Evolutionary conservation across 2,797 vertebrate genomes (phyloP), one percentile per base, ranked within the genome.

Genomic region (Phataginus tetradactyla): DNA sequence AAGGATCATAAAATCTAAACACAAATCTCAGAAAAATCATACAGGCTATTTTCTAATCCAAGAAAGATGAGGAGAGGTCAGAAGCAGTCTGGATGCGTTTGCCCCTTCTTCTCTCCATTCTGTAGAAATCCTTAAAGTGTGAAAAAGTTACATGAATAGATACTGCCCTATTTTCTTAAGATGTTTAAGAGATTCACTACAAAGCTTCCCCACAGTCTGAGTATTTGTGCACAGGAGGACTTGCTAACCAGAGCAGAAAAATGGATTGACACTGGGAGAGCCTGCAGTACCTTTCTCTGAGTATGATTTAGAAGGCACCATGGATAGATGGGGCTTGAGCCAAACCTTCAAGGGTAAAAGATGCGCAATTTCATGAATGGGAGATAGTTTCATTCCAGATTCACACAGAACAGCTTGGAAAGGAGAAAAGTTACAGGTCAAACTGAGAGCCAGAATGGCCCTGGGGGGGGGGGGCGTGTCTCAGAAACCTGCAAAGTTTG

Each of bases 71-170:
- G 20, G 59, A 75, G 81, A 86, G 49, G 85, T 92, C 21, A 85
- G 78, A 86, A 90, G 23, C 45, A 55, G 37, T 45, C 10, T 49
- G 83, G 90, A 86, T 39, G 5, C 4, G 37, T 92, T 71, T 94
- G 61, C 29, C 29, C 11, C 17, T 75, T 68, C 51, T 80, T 27
- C 27, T 87, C 23, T 29, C 87, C 37, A 39, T n/a, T 84, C 39
- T 77, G 39, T 75, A 94, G 72, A 83, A 64, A 85, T 77, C 71
- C 55, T 81, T 85, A 14, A 84, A 96, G n/a, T 29, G 10, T 66
- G 45, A 88, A 81, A 37, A 84, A 57, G n/a, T 66, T 72, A 53
- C 42, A 45, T 51, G 69, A 89, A 64, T 42, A 94, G 51, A 77
- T n/a, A 75, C 1, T 49, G 59, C 57, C 32, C 34, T 51, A 32